Evolutionary conservation across 2,113 vertebrate genomes (phyloP).

Genomic region (Amia ocellicauda): DNA sequence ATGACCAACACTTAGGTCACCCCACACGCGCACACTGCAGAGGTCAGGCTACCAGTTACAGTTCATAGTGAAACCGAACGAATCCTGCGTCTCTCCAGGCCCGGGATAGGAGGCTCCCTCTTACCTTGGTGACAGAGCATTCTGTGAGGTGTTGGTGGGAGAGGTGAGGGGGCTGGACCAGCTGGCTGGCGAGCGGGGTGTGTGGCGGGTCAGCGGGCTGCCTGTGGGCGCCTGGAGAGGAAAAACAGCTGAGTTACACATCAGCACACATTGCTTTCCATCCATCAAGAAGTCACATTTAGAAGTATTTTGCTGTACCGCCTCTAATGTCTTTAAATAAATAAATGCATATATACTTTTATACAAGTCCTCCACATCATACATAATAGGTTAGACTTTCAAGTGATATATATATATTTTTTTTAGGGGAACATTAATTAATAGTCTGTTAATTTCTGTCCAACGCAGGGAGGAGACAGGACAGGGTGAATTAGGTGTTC

Average conservation of each 20-base stretch:
- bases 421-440: too few relatives aligned
- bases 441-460: too few relatives aligned
- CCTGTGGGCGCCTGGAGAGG: constrained; percentile 75
- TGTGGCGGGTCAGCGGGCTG: constrained; percentile 86
- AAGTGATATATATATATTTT: too few relatives aligned
- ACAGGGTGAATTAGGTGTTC: too few relatives aligned
- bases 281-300: too few relatives aligned
- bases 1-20: neutral
- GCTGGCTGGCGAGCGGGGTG: constrained; percentile 84
- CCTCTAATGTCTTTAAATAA: too few relatives aligned
- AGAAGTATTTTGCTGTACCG: neutral
- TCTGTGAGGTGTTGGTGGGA: constrained; percentile 90
- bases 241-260: too few relatives aligned
- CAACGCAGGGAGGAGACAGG: too few relatives aligned
- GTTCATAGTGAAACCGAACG: neutral
- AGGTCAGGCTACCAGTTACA: neutral
- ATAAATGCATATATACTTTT: too few relatives aligned
- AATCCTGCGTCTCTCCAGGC: neutral
- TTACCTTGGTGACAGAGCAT: constrained; percentile 90
- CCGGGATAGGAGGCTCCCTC: neutral
- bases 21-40: neutral
- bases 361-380: too few relatives aligned
- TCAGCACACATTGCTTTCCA: too few relatives aligned
- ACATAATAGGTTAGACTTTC: too few relatives aligned
- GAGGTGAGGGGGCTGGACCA: constrained; percentile 94